phyloP scores from a whole-genome alignment of 2,797 vertebrate genomes.

The Danio jaintianensis region DNA sequence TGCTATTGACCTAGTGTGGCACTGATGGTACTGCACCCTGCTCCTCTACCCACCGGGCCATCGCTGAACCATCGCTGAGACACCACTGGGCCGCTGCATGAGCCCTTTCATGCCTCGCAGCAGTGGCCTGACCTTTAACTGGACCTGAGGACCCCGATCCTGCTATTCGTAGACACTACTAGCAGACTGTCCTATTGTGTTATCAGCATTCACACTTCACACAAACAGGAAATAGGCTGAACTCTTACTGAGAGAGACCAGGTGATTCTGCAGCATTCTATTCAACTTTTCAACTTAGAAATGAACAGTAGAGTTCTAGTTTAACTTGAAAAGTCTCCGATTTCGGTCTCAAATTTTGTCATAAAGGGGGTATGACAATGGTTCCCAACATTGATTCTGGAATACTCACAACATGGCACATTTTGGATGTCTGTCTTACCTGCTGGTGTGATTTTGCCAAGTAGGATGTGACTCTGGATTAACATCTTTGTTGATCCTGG shows the following conservation, averaged over 20 bases:
- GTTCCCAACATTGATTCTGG: no score
- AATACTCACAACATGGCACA: no score
- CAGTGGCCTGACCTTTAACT: conserved; percentile 73
- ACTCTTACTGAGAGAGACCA: conserved; percentile 6
- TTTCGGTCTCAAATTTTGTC: neutral
- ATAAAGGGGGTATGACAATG: neutral
- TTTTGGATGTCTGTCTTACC: no score
- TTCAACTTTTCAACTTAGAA: neutral
- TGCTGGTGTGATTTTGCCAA: no score
- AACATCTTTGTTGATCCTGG: no score
- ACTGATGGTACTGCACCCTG: conserved; percentile 54
- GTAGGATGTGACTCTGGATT: no score
- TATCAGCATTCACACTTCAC: conserved; percentile 53
- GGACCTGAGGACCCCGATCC: conserved; percentile 64
- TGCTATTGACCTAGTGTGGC: conserved; percentile 59
- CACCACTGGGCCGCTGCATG: conserved; percentile 56
- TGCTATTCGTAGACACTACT: conserved; percentile 37
- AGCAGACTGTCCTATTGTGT: conserved; percentile 52
- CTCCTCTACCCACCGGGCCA: conserved; percentile 62
- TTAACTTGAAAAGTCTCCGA: neutral
- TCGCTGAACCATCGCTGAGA: conserved; percentile 41
- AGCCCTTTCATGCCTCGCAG: conserved; percentile 79
- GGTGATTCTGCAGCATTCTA: neutral
- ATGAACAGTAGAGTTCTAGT: neutral
- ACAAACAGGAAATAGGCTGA: conserved; percentile 35